These are phyloP conservation scores for Neodiprion lecontei DNA, from an alignment of 1,140 invertebrate species.

Conservation along the genomic window DNA sequence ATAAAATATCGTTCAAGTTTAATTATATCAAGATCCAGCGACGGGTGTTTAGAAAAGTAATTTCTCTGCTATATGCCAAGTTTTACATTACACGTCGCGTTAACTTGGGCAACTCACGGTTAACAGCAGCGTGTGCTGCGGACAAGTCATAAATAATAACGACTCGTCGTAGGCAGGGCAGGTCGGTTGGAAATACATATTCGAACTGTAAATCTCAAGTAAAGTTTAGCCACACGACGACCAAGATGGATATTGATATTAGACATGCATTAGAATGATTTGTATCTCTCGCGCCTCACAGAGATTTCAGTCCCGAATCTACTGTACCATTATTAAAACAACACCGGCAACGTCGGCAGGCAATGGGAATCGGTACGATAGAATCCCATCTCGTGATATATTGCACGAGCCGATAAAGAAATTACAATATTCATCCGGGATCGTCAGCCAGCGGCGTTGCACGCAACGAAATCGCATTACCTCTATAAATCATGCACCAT, in stretches of 20 bases:
- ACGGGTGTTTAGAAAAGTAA: neutral
- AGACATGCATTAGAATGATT: conserved; percentile 2
- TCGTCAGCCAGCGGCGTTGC: neutral
- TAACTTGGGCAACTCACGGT: neutral
- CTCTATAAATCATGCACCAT: neutral
- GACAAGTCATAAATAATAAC: neutral
- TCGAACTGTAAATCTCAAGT: neutral
- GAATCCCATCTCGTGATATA: conserved; percentile 7
- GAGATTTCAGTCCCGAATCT: neutral
- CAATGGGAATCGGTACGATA: neutral
- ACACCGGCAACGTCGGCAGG: neutral
- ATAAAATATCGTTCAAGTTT: neutral
- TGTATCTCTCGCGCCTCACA: neutral
- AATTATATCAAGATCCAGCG: neutral
- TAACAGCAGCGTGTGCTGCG: neutral
- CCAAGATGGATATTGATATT: neutral
- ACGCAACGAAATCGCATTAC: conserved; percentile 4
- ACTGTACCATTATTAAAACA: neutral
- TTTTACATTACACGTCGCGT: neutral
- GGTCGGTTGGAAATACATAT: neutral
- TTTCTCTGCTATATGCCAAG: neutral
- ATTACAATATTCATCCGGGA: conserved; percentile 7
- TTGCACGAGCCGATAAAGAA: neutral
- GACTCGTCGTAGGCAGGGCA: neutral
- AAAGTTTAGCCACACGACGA: neutral